Percentiles rank a stretch among this genome's conserved stretches.
phyloP scores from a whole-genome alignment of 1,140 invertebrate genomes.

The Nixonia krombeini region DNA sequence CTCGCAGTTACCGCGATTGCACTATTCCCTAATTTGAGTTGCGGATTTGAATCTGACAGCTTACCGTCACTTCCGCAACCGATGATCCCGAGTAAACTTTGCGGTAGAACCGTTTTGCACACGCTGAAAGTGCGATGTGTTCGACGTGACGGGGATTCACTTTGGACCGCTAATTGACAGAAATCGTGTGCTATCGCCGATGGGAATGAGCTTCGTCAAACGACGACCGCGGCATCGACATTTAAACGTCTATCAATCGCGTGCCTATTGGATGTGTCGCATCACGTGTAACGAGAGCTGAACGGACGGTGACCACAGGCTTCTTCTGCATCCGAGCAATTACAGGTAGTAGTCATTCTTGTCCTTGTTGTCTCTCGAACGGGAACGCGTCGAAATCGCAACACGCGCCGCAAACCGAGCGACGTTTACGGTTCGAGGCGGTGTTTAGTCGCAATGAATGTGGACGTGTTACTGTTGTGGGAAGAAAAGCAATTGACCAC shows the following conservation, averaged over 20 bases:
- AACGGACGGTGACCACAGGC: slow-evolving; percentile 33
- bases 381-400: background rate
- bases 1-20: no score
- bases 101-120: background rate
- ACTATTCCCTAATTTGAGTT: no score
- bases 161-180: slow-evolving; percentile 39
- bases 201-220: slow-evolving; percentile 44
- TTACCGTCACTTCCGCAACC: no score
- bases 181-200: slow-evolving; percentile 39
- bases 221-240: slow-evolving; percentile 38
- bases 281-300: slow-evolving; percentile 43
- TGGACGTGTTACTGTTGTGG: no score
- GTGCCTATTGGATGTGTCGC: slow-evolving; percentile 21
- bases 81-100: background rate
- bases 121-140: slow-evolving; percentile 5
- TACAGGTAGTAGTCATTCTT: slow-evolving; percentile 5
- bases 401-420: no score
- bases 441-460: no score
- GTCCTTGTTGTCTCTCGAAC: background rate
- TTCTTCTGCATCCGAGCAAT: slow-evolving; percentile 33
- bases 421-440: no score
- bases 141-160: slow-evolving; percentile 19
- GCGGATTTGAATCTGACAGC: no score
- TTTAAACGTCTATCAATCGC: slow-evolving; percentile 52
- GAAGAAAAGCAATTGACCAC: no score